A percentile compares a stretch with the other conserved stretches of the same genome.
Evolutionary conservation across 2,797 vertebrate species (phyloP).

Genomic region (Mus spretus): DNA sequence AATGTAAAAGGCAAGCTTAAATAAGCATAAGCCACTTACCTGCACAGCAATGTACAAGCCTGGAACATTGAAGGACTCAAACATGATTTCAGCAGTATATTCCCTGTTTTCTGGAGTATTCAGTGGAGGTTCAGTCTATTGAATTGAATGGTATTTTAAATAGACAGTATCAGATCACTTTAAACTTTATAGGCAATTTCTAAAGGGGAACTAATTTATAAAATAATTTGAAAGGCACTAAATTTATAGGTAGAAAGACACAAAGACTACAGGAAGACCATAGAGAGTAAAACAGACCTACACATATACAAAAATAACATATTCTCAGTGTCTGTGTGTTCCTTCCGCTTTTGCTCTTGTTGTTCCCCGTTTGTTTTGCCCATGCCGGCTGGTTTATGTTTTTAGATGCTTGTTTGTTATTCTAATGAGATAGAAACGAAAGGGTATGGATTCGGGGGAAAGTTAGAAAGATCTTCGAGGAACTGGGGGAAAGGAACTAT

Average conservation of each 20-base stretch:
- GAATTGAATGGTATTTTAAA: constrained; percentile 69
- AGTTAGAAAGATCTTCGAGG: not conserved
- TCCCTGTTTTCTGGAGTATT: constrained; percentile 96
- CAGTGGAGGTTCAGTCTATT: constrained; percentile 94
- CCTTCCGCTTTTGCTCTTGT: not conserved
- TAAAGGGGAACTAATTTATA: constrained; percentile 54
- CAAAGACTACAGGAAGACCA: constrained; percentile 19
- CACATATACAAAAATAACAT: not conserved
- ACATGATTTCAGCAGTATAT: constrained; percentile 97
- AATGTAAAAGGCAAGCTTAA: constrained; percentile 33
- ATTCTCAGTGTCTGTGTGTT: too few species aligned
- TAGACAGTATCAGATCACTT: constrained; percentile 12
- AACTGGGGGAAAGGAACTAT: not conserved
- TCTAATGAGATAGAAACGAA: not conserved
- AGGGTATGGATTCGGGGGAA: not conserved
- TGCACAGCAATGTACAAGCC: constrained; percentile 98
- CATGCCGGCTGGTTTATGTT: not conserved
- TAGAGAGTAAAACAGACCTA: constrained; percentile 20
- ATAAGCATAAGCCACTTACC: constrained; percentile 87
- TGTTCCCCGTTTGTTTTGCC: not conserved
- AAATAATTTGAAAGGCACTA: constrained; percentile 57
- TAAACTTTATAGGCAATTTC: constrained; percentile 33
- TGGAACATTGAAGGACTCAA: constrained; percentile 96
- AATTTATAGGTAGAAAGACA: constrained; percentile 11
- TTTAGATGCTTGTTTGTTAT: not conserved